Evolutionary conservation across 2,888 invertebrate genomes (phyloP).

Genomic region (Hemistola chrysoprasaria): DNA sequence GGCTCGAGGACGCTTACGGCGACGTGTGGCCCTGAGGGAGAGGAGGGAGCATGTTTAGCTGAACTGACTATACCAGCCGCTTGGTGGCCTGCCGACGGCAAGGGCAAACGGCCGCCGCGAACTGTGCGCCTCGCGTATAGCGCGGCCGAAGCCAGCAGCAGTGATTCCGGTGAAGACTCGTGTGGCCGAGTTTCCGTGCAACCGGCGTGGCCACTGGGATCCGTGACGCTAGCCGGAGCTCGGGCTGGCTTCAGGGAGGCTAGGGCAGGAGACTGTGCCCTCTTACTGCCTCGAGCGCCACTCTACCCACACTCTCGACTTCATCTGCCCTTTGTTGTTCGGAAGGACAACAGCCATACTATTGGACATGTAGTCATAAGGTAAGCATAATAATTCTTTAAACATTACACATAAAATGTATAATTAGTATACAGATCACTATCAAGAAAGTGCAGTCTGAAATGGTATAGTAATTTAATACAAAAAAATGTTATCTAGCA

Average conservation of each 20-base stretch:
- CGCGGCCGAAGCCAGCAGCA: conserved; percentile 90
- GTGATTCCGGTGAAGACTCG: conserved; percentile 85
- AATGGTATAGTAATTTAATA: not conserved
- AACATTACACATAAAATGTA: no score
- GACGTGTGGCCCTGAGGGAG: conserved; percentile 96
- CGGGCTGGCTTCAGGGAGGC: conserved; percentile 92
- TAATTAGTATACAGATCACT: no score
- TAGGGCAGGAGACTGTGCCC: conserved; percentile 90
- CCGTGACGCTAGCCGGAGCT: conserved; percentile 88
- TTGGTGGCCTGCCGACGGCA: conserved; percentile 92
- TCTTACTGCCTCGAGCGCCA: conserved; percentile 93
- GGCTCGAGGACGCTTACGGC: conserved; percentile 86
- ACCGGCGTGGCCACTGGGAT: conserved; percentile 84
- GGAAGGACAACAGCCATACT: conserved; percentile 84
- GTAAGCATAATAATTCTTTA: no score
- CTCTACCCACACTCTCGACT: conserved; percentile 94
- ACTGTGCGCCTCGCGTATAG: conserved; percentile 93
- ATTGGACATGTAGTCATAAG: conserved; percentile 92
- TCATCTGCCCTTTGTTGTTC: conserved; percentile 94
- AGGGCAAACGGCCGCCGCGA: conserved; percentile 85
- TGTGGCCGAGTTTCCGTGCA: conserved; percentile 87
- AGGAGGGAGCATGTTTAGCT: conserved; percentile 95
- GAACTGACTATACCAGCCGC: conserved; percentile 93
- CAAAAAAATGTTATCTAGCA: no score
- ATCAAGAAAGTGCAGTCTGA: no score